phyloP scores from a whole-genome alignment of 2,113 vertebrate species.

The Himantopus leucocephalus region DNA sequence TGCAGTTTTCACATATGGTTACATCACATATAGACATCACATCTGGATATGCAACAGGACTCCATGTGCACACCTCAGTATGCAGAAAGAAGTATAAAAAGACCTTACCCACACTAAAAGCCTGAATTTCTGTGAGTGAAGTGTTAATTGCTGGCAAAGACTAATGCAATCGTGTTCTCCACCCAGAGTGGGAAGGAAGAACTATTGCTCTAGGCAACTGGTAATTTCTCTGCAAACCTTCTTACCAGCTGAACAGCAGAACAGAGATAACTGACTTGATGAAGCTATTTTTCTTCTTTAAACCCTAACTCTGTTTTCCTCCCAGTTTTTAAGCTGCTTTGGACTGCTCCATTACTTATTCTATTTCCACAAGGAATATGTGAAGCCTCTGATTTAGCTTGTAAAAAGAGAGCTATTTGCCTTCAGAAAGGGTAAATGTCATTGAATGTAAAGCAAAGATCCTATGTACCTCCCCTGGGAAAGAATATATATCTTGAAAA shows the following conservation, averaged over 20 bases:
- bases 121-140: background rate
- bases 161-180: background rate
- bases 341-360: background rate
- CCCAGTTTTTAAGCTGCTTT: background rate
- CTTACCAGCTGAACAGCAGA: background rate
- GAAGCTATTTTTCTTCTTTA: background rate
- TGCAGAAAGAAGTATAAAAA: background rate
- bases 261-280: background rate
- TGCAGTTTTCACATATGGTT: background rate
- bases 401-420: background rate
- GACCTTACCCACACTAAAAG: background rate
- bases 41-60: background rate
- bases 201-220: background rate
- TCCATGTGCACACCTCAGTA: background rate
- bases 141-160: background rate
- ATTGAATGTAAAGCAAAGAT: background rate
- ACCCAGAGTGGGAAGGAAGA: background rate
- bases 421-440: background rate
- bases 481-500: background rate
- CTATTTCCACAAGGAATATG: background rate
- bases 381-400: rapidly evolving
- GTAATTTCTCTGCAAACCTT: background rate
- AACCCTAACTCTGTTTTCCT: background rate
- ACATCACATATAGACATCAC: background rate
- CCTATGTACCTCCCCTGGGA: background rate